Percentiles rank a stretch among this genome's conserved stretches.
phyloP scores from a whole-genome alignment of 2,797 vertebrate species.

The Propithecus deckenii region DNA sequence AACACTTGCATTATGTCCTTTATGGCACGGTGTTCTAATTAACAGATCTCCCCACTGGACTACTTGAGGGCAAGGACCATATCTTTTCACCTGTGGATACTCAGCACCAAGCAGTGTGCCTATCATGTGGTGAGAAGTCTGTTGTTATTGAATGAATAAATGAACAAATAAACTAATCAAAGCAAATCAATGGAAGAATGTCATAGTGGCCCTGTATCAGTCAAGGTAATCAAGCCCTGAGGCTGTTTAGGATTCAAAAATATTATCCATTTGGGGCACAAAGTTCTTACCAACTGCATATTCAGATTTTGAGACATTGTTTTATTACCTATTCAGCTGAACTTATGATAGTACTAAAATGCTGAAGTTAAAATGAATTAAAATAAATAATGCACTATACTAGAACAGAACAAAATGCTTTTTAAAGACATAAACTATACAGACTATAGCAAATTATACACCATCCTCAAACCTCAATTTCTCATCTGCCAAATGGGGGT shows the following conservation, averaged over 20 bases:
- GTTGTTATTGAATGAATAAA: background rate
- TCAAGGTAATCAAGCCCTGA: background rate
- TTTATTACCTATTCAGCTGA: background rate
- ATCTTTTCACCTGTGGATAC: background rate
- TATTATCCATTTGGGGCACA: background rate
- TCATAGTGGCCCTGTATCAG: background rate
- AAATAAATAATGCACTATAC: background rate
- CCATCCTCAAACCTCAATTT: background rate
- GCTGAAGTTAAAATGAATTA: constrained; percentile 35
- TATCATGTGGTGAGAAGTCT: background rate
- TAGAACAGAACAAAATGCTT: constrained; percentile 11
- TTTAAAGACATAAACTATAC: constrained; percentile 36
- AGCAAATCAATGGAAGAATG: background rate
- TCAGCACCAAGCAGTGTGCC: background rate
- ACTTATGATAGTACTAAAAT: background rate
- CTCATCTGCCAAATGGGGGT: background rate
- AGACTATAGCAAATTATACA: background rate
- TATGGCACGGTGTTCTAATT: background rate
- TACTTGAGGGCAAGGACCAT: background rate
- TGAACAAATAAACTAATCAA: background rate
- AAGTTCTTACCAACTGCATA: background rate
- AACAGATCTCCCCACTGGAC: background rate
- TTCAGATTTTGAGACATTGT: constrained; percentile 1
- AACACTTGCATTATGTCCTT: background rate
- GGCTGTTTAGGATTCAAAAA: background rate